Percentiles rank a stretch among this genome's conserved stretches.
These are phyloP conservation scores for Nilaparvata lugens DNA, from an alignment of 1,140 invertebrate genomes.

Conservation along the genomic window DNA sequence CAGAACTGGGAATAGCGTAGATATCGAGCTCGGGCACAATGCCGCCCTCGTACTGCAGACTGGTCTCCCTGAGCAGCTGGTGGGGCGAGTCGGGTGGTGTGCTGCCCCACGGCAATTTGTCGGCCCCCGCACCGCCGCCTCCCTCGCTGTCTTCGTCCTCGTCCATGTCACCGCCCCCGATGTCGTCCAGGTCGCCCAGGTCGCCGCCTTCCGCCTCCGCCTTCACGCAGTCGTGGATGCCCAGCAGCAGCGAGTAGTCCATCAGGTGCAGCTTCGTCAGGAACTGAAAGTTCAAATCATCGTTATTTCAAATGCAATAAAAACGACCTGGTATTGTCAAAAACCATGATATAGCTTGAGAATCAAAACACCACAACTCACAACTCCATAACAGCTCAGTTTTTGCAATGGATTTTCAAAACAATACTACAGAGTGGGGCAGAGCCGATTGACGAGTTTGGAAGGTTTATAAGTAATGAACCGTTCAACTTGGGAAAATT, in stretches of 20 bases:
- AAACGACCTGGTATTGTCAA: too few relatives aligned
- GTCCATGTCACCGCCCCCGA: slow-evolving; percentile 49
- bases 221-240: slow-evolving; percentile 80
- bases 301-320: too few relatives aligned
- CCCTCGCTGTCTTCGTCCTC: slow-evolving; percentile 60
- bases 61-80: slow-evolving; percentile 45
- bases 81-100: slow-evolving; percentile 88
- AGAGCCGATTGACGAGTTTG: too few relatives aligned
- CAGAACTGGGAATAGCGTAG: slow-evolving; percentile 85
- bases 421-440: too few relatives aligned
- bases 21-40: slow-evolving; percentile 93
- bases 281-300: too few relatives aligned
- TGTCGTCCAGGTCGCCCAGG: slow-evolving; percentile 52
- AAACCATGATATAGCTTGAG: too few relatives aligned
- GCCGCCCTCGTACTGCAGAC: slow-evolving; percentile 60
- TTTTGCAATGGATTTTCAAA: too few relatives aligned
- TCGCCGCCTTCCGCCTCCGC: slow-evolving; percentile 50
- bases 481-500: too few relatives aligned
- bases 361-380: too few relatives aligned
- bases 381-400: too few relatives aligned
- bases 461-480: too few relatives aligned
- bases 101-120: slow-evolving; percentile 39
- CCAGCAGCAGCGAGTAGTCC: slow-evolving; percentile 95
- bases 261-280: slow-evolving; percentile 90
- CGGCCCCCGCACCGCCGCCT: slow-evolving; percentile 52